Base-by-base conservation (phyloP, 2,888 invertebrate genomes). In the Scaptomyza tumidula region DNA sequence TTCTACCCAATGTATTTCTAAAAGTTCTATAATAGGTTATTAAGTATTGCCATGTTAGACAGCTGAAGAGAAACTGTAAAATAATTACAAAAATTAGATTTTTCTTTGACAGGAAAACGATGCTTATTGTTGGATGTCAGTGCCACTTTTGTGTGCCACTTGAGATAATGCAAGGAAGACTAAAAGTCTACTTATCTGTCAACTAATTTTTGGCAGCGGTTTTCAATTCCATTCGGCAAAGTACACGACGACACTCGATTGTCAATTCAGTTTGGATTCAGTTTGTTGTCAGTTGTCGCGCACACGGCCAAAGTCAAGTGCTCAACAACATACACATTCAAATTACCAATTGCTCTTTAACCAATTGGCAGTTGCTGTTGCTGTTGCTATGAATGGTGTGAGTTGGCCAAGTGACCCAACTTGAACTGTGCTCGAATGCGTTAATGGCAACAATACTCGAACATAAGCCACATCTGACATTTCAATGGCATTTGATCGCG, bases 401-500 rank as follows among this genome's bases (percentile, higher is more conserved):
- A 1, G 39, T 39, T 62, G 62, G 29, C 35, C 66, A 63, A 39
- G 50, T 72, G 63, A 74, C 69, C 75, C 44, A 60, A 60, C 75
- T 60, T 64, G 62, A 68, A 68, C 63, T 35, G 44, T 63, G 24
- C 24, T 24, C 24, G 24, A 24, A 41, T 59, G 48, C 48, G 67
- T 64, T 65, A 56, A 43, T 43, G 41, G 33, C 69, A 41, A 57
- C 39, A 39, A 39, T 39, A 39, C 39, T 39, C 14, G 37, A 39
- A 39, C 14, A 39, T 7, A 41, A 37, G 35, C 50, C 58, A 48
- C 58, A 48, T 53, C 67, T 77, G 75, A 72, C 67, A 74, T 71
- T 76, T 77, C 77, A 76, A 75, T 81, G 83, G 53, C 83, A 81
- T 80, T 86, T 68, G 56, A 71, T 71, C 71, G 67, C 73, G 24